Base-by-base conservation (phyloP, 2,113 vertebrate genomes). In the Xyliphius kryptos region DNA sequence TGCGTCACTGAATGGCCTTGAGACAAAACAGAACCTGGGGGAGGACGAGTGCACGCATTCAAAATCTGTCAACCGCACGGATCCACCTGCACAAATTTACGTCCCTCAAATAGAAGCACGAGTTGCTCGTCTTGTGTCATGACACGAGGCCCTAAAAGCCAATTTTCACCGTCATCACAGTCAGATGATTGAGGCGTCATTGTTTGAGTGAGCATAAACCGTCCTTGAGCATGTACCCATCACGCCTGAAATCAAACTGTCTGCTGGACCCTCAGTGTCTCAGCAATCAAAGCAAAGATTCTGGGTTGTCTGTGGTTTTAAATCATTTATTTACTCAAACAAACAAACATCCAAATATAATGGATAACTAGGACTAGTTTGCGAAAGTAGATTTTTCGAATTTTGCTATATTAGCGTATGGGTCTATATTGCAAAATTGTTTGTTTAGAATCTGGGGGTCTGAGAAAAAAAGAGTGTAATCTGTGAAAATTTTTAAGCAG, bases 11-110 rank as follows among this genome's bases (percentile, higher is more conserved):
- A 81, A 85, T 75, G 75, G 74, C 56, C 26, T 63, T 69, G 68
- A 73, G 66, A 80, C 43, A 69, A 68, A 82, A 76, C 59, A 69
- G 50, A 40, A 49, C 13, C 37, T 58, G 76, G 76, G 79, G 61
- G 76, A 71, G 72, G 66, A 81, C 5, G 36, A 47, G 75, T 66
- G 67, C 51, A 67, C 67, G 60, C 69, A 19, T n/a, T 50, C 14
- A 52, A 78, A 79, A 84, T 83, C 79, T 85, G 80, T 88, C 82
- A 85, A 85, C 80, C 79, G 62, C 15, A 53, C 48, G 65, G 60
- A 63, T 70, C 66, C 78, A 61, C 61, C 53, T 71, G 67, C 32
- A 60, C 46, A 13, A 14, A 26, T 3, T 20, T 11, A 54, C 20
- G 46, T 56, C 13, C 4, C n/a, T 81, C 72, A 87, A 88, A 84